Evolutionary conservation across 2,113 vertebrate genomes (phyloP).

Genomic region (Poicephalus meyeri): DNA sequence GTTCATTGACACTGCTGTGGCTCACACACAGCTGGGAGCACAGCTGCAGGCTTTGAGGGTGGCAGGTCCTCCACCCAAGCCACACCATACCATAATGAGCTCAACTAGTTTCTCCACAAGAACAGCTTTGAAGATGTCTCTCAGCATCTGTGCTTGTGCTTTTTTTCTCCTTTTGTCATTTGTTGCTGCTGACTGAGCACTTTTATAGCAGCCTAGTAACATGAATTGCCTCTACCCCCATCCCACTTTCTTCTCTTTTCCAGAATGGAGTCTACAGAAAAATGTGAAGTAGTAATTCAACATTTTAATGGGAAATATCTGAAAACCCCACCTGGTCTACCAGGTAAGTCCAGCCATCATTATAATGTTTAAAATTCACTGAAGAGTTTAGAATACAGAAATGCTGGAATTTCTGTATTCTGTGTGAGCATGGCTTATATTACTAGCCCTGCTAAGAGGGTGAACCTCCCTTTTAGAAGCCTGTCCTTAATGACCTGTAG

Average conservation of each 20-base stretch:
- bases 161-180: background rate
- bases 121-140: conserved; percentile 34
- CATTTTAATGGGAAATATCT: conserved; percentile 90
- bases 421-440: background rate
- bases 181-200: background rate
- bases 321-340: conserved; percentile 87
- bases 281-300: conserved; percentile 89
- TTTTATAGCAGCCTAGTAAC: background rate
- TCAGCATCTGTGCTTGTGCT: background rate
- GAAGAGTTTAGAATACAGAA: background rate
- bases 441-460: background rate
- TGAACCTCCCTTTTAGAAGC: background rate
- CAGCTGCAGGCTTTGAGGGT: background rate
- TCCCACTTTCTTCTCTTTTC: conserved; percentile 38
- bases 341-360: conserved; percentile 75
- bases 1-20: background rate
- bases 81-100: background rate
- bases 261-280: conserved; percentile 89
- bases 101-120: background rate
- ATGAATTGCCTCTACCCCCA: background rate
- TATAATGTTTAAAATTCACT: background rate
- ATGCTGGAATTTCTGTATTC: background rate
- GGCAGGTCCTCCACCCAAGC: background rate
- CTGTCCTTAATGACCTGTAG: background rate
- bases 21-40: background rate